Evolutionary conservation across 2,113 vertebrate genomes (phyloP).

Genomic region (Apaloderma vittatum): DNA sequence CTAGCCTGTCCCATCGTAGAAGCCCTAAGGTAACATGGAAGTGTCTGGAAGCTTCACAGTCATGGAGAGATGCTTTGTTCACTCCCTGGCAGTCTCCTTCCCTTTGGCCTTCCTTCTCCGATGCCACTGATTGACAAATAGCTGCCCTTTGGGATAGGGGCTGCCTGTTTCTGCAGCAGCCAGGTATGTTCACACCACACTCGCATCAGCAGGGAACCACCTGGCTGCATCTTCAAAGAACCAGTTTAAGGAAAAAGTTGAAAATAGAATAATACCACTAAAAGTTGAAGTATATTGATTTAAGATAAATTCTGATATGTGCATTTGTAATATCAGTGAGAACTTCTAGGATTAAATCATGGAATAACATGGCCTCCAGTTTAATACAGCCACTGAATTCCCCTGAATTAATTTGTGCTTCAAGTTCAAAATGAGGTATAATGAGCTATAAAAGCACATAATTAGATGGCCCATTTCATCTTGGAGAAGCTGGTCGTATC

Average conservation of each 20-base stretch:
- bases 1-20: accelerated
- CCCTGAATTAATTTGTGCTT: constrained; percentile 11
- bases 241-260: neutral
- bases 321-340: neutral
- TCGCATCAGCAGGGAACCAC: neutral
- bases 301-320: neutral
- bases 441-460: constrained; percentile 14
- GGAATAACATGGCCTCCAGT: neutral
- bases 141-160: neutral
- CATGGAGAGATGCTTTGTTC: too few species aligned
- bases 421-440: constrained; percentile 26
- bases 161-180: neutral
- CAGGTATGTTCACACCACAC: accelerated
- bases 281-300: neutral
- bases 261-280: neutral
- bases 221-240: neutral
- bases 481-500: neutral
- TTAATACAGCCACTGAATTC: neutral
- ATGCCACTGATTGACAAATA: neutral
- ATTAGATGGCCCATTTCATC: constrained; percentile 34
- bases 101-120: neutral
- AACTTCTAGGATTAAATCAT: neutral
- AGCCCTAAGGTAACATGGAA: neutral
- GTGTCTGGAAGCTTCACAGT: neutral
- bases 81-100: accelerated